phyloP scores from a whole-genome alignment of 2,113 vertebrate species.

The Melanerpes formicivorus region DNA sequence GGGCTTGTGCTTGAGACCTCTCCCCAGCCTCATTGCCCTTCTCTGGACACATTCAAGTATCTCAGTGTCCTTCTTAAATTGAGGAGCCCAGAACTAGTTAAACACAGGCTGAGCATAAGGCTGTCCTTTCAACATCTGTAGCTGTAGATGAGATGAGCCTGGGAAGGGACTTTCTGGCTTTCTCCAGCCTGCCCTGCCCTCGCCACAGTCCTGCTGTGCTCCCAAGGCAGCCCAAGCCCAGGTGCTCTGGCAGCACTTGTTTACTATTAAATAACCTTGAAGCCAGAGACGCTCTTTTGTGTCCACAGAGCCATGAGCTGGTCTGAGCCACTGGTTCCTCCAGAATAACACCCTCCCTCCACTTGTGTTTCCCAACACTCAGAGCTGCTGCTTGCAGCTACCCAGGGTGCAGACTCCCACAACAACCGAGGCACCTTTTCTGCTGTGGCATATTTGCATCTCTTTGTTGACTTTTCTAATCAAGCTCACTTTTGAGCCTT shows the following conservation, averaged over 20 bases:
- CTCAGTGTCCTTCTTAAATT: too few relatives aligned
- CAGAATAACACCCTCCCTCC: not conserved
- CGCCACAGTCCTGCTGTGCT: not conserved
- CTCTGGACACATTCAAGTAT: too few relatives aligned
- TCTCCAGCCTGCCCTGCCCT: not conserved
- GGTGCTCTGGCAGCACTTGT: not conserved
- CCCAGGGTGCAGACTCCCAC: not conserved
- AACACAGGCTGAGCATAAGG: not conserved
- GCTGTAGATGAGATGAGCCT: not conserved
- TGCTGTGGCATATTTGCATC: conserved; percentile 19
- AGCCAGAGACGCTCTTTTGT: not conserved
- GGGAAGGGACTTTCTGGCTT: not conserved
- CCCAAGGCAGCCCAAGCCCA: not conserved
- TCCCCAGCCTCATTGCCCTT: too few relatives aligned
- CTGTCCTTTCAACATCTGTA: accelerated
- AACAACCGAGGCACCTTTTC: not conserved
- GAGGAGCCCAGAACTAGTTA: not conserved
- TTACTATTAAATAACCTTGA: conserved; percentile 51
- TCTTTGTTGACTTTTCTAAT: conserved; percentile 63
- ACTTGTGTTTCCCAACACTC: not conserved
- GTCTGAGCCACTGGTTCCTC: conserved; percentile 4
- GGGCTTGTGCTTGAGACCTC: too few relatives aligned
- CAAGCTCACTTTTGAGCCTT: conserved; percentile 29
- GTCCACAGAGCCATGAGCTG: not conserved
- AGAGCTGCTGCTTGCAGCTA: not conserved